Percentiles rank a stretch among this genome's conserved stretches.
Evolutionary conservation across 2,113 vertebrate genomes (phyloP).

Genomic region (Elgaria multicarinata): DNA sequence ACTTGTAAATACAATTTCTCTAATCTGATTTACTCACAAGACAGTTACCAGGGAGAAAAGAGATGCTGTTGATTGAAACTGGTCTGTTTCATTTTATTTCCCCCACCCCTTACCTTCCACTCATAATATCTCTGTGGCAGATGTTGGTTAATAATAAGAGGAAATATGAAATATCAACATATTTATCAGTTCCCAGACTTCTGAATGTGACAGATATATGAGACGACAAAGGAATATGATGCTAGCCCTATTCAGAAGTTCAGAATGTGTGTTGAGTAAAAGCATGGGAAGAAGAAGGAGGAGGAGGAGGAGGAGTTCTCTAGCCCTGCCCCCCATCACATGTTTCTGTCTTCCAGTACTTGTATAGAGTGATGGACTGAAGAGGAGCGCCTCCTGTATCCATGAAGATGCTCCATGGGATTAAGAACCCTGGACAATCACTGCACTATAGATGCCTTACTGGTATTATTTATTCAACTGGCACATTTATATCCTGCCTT

Average conservation of each 20-base stretch:
- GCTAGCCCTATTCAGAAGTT: no score
- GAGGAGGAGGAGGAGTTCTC: no score
- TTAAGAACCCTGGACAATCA: no score
- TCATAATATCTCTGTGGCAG: neutral
- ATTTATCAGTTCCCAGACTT: constrained; percentile 7
- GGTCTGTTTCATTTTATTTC: neutral
- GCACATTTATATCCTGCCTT: no score
- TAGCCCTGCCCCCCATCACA: no score
- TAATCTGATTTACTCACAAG: constrained; percentile 65
- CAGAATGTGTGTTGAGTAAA: neutral
- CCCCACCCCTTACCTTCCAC: neutral
- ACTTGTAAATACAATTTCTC: constrained; percentile 69
- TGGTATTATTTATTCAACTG: no score
- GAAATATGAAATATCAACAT: neutral
- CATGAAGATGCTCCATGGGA: no score
- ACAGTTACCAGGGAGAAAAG: constrained; percentile 47
- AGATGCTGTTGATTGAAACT: constrained; percentile 47
- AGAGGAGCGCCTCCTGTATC: no score
- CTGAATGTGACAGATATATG: neutral
- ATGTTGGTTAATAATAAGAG: constrained; percentile 21
- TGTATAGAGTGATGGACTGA: no score
- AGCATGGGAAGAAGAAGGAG: no score
- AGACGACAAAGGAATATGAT: neutral
- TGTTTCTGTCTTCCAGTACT: no score
- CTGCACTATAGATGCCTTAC: no score